Evolutionary conservation across 2,113 vertebrate species (phyloP), one percentile per base, ranked within the genome.

Genomic region (Dendropsophus ebraccatus): DNA sequence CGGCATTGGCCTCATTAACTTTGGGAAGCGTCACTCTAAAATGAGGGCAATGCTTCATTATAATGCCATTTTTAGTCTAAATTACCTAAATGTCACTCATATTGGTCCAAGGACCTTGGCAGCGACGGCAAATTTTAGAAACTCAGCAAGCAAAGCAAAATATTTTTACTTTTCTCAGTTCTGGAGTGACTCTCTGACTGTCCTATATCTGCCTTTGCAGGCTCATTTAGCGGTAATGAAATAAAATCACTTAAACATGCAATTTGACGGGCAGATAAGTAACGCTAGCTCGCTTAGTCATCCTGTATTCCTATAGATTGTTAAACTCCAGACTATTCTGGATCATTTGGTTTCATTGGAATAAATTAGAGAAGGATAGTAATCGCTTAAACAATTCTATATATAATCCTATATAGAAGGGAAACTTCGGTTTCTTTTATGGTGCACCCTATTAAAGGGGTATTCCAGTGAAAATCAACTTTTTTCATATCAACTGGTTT

Each of bases 41-140:
- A 87, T 78, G 52, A 87, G 85, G 85, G 85, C 78, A 75, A 28
- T 74, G 85, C 85, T 87, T 87, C 85, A 87, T 87, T 87, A 87
- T 81, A 87, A 74, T 81, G 37, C 77, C 85, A 87, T 87, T 87
- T 87, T 87, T 87, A 81, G 77, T 74, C 85, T 87, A 87, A 74
- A 87, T 87, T 81, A 87, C 78, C 77, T 87, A 87, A 87, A 87
- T 87, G 85, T 87, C 85, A 87, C 77, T 87, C 85, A 87, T 56
- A 81, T 73, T 74, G 78, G 85, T 62, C 85, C 85, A 87, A 87
- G 84, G 78, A 87, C 69, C 78, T 81, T 74, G 85, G 85, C 85
- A 87, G 85, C 35, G 1, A 45, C 74, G 83, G 85, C 75, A 86
- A 74, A 86, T 86, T 73, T 86, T 86, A 74, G 77, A 86, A 86